phyloP scores from a whole-genome alignment of 2,888 invertebrate species.

The Autographa pulchrina region DNA sequence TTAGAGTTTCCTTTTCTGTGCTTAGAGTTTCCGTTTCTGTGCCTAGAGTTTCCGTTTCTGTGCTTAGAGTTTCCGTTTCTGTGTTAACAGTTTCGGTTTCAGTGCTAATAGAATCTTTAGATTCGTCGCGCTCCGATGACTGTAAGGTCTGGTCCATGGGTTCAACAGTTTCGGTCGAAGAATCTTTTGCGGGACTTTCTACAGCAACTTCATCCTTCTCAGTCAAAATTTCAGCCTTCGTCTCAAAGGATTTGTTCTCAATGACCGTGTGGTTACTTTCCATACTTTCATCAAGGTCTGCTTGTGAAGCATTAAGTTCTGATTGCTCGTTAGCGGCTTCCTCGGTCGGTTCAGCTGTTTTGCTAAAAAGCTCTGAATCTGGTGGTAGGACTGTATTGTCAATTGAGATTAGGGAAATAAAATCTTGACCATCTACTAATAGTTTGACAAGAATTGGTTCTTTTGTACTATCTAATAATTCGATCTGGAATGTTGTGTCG shows the following conservation, averaged over 20 bases:
- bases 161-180: constrained; percentile 64
- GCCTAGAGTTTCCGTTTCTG: constrained; percentile 72
- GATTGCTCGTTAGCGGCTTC: constrained; percentile 39
- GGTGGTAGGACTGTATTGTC: constrained; percentile 24
- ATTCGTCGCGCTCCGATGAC: constrained; percentile 69
- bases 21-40: constrained; percentile 37
- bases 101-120: constrained; percentile 72
- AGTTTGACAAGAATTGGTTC: constrained; percentile 90
- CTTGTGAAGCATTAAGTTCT: constrained; percentile 65
- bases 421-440: constrained; percentile 86
- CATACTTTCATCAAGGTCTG: constrained; percentile 79
- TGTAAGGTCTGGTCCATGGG: constrained; percentile 67
- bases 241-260: constrained; percentile 78
- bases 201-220: constrained; percentile 56
- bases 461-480: constrained; percentile 89
- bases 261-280: constrained; percentile 81
- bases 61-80: constrained; percentile 42
- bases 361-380: constrained; percentile 26
- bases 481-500: constrained; percentile 87
- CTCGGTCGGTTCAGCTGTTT: constrained; percentile 16
- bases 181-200: constrained; percentile 63
- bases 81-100: constrained; percentile 72
- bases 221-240: constrained; percentile 60
- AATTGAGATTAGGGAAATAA: constrained; percentile 63
- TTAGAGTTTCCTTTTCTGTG: constrained; percentile 72